Evolutionary conservation across 2,113 vertebrate species (phyloP).

Genomic region (Setophaga coronata): DNA sequence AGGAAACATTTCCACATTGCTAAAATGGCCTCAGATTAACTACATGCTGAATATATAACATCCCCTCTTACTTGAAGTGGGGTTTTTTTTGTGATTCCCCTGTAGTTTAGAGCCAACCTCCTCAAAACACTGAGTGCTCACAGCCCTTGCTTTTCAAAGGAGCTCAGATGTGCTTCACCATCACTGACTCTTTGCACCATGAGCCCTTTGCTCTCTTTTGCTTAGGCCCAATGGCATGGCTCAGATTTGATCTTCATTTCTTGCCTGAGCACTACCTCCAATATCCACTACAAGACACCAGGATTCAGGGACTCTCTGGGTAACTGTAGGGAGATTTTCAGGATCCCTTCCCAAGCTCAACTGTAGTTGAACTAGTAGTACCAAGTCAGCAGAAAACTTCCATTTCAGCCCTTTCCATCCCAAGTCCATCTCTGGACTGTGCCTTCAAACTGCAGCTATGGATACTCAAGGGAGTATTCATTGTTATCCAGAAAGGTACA

Average conservation of each 20-base stretch:
- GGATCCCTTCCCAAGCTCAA: not conserved
- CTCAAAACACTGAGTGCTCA: not conserved
- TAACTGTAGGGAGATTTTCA: not conserved
- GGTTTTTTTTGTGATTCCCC: not conserved
- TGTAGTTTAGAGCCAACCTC: not conserved
- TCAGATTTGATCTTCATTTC: not conserved
- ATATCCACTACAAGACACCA: not conserved
- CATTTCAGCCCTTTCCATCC: not conserved
- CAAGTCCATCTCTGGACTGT: not conserved
- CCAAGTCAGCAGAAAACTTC: not conserved
- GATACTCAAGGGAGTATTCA: not conserved
- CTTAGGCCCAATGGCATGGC: not conserved
- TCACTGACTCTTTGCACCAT: not conserved
- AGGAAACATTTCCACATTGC: not conserved
- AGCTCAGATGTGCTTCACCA: not conserved
- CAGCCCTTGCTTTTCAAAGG: not conserved
- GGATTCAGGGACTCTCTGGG: not conserved
- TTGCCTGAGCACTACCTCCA: too few species aligned
- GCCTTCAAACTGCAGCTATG: not conserved
- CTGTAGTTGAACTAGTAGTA: rapidly evolving
- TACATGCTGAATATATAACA: not conserved
- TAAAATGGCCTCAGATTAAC: not conserved
- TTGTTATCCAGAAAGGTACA: not conserved
- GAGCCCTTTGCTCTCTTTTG: not conserved
- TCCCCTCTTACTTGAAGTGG: rapidly evolving